Evolutionary conservation across 2,888 invertebrate species (phyloP), one percentile per base, ranked within the genome.

Genomic region (Cryptocephalus primarius): DNA sequence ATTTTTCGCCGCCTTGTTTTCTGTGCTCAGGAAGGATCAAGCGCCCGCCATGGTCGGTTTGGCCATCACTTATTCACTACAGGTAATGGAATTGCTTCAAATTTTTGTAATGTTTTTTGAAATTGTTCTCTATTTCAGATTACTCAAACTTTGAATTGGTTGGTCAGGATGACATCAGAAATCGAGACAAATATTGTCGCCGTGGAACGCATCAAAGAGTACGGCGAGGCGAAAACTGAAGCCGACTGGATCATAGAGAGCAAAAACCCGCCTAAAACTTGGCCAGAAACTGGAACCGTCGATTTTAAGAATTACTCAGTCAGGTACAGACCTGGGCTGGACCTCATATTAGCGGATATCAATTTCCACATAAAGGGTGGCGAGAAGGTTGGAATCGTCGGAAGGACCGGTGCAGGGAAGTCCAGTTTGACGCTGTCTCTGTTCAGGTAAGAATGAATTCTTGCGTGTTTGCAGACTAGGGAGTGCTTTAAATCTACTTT

Each of bases 151-250:
- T 73, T 97, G 39, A 96, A 95, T 71, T 94, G 93, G 91, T 74
- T 96, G 59, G 94, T 97, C 22, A 77, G 94, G 54, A 92, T 94
- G 89, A 88, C 91, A 0, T 90, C 92, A 1, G 95, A 95, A 64
- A 85, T 96, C 40, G 96, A 96, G 74, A 92, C 95, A 0, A 95
- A 96, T 69, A 93, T 96, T 59, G 94, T 96, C 1, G 89, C 95
- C 3, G 93, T 96, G 1, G 96, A 96, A 70, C 81, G 96, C 66
- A 91, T 96, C 62, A 91, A 94, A 66, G 96, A 97, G 65, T 96
- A 95, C 64, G 83, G 87, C 0, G 91, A 91, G 65, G 84, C 87
- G 0, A 76, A 80, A 44, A 87, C 81, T 75, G 89, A 90, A 70
- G 89, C 89, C 1, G 69, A 84, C 12, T 90, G 89, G 89, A 79